Percentiles rank a stretch among this genome's conserved stretches.
These are phyloP conservation scores for Origma solitaria DNA, from an alignment of 2,113 vertebrate species.

Conservation along the genomic window DNA sequence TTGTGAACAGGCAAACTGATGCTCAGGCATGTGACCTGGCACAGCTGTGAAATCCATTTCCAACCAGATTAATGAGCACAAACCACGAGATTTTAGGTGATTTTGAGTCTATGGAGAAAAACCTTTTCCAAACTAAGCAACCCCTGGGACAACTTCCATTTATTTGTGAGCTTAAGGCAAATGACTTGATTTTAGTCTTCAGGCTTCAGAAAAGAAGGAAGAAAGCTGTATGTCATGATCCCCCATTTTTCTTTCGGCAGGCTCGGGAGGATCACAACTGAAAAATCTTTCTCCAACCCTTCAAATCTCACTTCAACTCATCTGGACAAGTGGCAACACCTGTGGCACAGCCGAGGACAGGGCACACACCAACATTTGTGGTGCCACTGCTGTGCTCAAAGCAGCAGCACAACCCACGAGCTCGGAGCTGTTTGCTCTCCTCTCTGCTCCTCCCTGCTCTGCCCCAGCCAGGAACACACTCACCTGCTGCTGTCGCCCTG, in stretches of 20 bases:
- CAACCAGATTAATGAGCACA: background rate
- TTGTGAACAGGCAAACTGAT: background rate
- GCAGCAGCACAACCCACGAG: background rate
- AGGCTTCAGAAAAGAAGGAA: background rate
- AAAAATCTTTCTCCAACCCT: background rate
- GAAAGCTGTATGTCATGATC: background rate
- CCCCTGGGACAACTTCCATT: background rate
- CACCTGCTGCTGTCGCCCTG: background rate
- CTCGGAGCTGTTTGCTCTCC: background rate
- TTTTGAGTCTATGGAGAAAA: background rate
- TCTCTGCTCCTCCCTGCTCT: background rate
- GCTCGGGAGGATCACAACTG: background rate
- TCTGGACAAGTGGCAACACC: background rate
- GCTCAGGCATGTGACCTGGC: background rate
- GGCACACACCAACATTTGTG: background rate
- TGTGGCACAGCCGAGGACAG: background rate
- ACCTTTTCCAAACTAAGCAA: background rate
- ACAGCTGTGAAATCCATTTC: background rate
- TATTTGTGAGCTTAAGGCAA: background rate
- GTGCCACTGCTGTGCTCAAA: background rate
- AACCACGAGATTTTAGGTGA: background rate
- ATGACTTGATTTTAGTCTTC: background rate
- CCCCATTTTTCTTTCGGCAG: background rate
- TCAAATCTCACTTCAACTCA: background rate
- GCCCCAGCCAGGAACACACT: background rate